Conservation (phyloP, 1,140 invertebrate species). For the Galendromus occidentalis region DNA sequence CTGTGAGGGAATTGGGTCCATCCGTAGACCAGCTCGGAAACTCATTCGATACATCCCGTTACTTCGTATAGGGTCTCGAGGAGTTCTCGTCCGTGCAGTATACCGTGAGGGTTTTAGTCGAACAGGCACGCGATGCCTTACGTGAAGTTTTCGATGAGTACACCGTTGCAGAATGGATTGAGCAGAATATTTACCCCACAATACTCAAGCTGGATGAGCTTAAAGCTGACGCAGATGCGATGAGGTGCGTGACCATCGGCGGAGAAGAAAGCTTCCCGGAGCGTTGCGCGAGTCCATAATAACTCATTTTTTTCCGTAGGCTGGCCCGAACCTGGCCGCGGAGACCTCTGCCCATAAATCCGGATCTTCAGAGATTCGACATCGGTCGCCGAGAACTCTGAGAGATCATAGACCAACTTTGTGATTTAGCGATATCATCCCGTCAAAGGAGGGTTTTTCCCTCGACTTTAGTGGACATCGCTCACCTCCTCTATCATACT, state of each 20-base stretch:
- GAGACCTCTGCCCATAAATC: constrained; percentile 31
- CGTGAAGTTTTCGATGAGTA: constrained; percentile 46
- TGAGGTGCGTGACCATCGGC: constrained; percentile 9
- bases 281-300: too few relatives aligned
- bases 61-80: constrained; percentile 29
- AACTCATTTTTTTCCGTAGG: constrained; percentile 25
- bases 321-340: constrained; percentile 34
- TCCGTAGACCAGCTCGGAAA: not conserved
- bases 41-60: not conserved
- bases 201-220: constrained; percentile 34
- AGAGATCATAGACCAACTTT: too few relatives aligned
- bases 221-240: constrained; percentile 32
- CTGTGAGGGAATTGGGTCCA: too few relatives aligned
- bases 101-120: constrained; percentile 31
- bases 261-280: too few relatives aligned
- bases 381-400: constrained; percentile 17
- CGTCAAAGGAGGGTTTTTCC: too few relatives aligned
- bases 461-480: too few relatives aligned
- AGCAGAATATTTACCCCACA: constrained; percentile 38
- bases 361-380: constrained; percentile 20
- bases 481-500: too few relatives aligned
- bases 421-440: too few relatives aligned
- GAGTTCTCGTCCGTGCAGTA: constrained; percentile 37
- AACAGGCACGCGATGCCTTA: constrained; percentile 41
- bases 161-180: constrained; percentile 52